These are phyloP conservation scores for Papilio polyxenes DNA, from an alignment of 1,140 invertebrate species.

Conservation along the genomic window DNA sequence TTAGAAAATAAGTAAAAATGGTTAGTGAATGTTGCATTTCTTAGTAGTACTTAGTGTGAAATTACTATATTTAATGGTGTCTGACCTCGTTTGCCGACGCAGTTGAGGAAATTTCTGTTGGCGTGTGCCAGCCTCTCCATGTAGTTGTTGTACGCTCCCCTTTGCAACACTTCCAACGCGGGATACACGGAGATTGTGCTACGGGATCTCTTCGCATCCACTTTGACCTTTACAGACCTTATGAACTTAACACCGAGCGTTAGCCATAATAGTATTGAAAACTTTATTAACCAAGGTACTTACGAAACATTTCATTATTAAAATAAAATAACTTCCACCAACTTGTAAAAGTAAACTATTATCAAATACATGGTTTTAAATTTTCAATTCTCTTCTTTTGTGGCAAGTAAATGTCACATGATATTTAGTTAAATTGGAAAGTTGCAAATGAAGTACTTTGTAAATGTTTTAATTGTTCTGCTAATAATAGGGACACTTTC, in stretches of 20 bases:
- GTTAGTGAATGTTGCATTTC: not conserved
- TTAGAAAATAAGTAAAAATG: not conserved
- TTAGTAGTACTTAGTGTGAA: not conserved
- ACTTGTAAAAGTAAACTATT: not conserved
- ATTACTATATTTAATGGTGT: constrained; percentile 33
- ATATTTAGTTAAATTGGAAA: not conserved
- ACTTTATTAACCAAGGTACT: not conserved
- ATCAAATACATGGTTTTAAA: too few species aligned
- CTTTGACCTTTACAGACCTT: constrained; percentile 63
- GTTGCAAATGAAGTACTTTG: not conserved
- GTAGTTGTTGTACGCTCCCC: constrained; percentile 84
- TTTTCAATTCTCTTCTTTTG: not conserved
- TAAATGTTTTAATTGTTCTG: constrained; percentile 17
- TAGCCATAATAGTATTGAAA: too few species aligned
- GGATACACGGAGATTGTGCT: constrained; percentile 66
- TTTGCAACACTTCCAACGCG: constrained; percentile 82
- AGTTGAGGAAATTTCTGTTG: constrained; percentile 81
- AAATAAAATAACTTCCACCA: not conserved
- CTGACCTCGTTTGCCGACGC: constrained; percentile 80
- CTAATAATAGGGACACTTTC: constrained; percentile 54
- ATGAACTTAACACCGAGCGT: constrained; percentile 36
- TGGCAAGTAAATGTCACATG: not conserved
- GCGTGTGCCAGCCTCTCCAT: constrained; percentile 80
- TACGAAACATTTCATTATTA: not conserved
- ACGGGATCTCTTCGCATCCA: constrained; percentile 49